Evolutionary conservation across 2,797 vertebrate species (phyloP).

Genomic region (Delichon dasypus): DNA sequence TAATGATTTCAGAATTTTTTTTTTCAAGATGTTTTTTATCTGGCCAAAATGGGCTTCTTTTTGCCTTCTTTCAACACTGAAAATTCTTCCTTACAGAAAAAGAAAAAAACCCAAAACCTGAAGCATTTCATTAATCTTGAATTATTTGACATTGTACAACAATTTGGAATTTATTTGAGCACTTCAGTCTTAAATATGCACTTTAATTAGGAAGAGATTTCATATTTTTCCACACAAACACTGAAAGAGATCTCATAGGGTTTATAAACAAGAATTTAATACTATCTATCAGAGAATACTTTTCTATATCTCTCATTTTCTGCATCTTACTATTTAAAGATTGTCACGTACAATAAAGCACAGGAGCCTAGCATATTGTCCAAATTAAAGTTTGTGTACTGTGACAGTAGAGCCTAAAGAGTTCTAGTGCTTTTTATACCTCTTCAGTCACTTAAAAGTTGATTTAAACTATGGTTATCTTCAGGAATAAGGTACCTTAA

Average conservation of each 20-base stretch:
- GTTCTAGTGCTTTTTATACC: not conserved
- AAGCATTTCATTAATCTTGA: not conserved
- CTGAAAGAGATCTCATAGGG: not conserved
- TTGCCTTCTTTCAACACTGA: not conserved
- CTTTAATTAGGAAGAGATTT: not conserved
- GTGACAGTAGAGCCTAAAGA: not conserved
- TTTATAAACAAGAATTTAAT: not conserved
- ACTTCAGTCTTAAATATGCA: not conserved
- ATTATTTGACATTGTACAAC: not conserved
- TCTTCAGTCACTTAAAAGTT: not conserved
- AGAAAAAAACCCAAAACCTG: not conserved
- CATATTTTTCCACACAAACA: not conserved
- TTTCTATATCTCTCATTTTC: not conserved
- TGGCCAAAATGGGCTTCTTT: not conserved
- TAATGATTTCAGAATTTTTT: not conserved
- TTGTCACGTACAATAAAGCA: not conserved
- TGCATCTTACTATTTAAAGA: not conserved
- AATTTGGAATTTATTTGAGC: not conserved
- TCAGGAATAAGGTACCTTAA: not conserved
- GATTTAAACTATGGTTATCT: not conserved
- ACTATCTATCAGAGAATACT: not conserved
- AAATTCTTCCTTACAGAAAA: not conserved
- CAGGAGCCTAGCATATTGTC: not conserved
- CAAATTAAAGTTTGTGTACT: not conserved
- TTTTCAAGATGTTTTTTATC: not conserved